Conservation (phyloP, 2,113 vertebrate species). For the Addax nasomaculatus region DNA sequence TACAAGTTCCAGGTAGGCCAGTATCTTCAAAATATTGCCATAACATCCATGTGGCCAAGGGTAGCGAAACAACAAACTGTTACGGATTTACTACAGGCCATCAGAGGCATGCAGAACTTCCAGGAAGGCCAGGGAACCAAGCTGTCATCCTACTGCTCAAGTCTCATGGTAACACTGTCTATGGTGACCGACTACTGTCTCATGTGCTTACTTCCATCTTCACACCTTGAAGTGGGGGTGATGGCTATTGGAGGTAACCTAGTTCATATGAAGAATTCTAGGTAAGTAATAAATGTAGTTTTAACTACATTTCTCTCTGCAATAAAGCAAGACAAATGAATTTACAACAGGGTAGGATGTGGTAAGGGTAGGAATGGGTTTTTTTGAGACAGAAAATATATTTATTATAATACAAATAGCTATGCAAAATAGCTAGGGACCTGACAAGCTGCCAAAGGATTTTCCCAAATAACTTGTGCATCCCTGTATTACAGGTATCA, state of each 20-base stretch:
- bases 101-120: not conserved
- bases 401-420: constrained; percentile 36
- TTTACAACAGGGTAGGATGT: not conserved
- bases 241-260: not conserved
- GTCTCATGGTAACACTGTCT: not conserved
- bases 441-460: not conserved
- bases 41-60: not conserved
- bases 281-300: not conserved
- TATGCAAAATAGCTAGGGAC: not conserved
- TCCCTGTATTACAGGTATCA: not conserved
- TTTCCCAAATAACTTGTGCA: not conserved
- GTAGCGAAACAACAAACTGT: not conserved
- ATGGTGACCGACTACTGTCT: not conserved
- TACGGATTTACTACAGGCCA: not conserved
- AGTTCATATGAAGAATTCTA: not conserved
- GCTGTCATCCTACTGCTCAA: not conserved
- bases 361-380: not conserved
- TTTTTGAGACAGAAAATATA: not conserved
- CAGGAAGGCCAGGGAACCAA: not conserved
- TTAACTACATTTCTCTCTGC: not conserved
- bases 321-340: not conserved
- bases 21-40: not conserved
- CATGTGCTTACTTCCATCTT: not conserved
- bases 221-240: not conserved
- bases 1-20: not conserved